phyloP scores from a whole-genome alignment of 2,113 vertebrate genomes.

The Carassius gibelio region DNA sequence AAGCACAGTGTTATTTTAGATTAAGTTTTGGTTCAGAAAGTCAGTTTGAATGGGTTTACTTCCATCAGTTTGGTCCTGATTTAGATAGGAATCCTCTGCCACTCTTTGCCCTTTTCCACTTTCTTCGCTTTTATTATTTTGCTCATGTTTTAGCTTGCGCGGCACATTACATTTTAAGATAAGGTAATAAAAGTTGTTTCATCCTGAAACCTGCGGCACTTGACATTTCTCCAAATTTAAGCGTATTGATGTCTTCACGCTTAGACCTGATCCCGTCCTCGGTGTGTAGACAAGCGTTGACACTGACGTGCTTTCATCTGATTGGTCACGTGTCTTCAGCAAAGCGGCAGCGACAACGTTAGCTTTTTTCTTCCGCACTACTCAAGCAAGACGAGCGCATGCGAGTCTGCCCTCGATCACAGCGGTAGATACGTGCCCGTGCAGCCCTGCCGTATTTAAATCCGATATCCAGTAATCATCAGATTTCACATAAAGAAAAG shows the following conservation, averaged over 20 bases:
- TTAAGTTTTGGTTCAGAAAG: conserved; percentile 1
- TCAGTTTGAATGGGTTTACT: neutral
- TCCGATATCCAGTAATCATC: conserved; percentile 71
- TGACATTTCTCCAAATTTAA: conserved; percentile 71
- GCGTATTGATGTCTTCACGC: conserved; percentile 69
- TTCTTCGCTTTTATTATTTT: conserved; percentile 24
- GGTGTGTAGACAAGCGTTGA: conserved; percentile 70
- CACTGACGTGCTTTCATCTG: conserved; percentile 72
- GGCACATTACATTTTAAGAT: conserved; percentile 70
- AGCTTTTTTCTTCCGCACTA: conserved; percentile 31
- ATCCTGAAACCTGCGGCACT: conserved; percentile 66
- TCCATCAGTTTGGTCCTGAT: neutral
- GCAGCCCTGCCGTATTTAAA: conserved; percentile 56
- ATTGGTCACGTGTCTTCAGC: conserved; percentile 73
- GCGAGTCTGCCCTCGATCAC: conserved; percentile 61
- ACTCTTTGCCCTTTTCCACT: conserved; percentile 28
- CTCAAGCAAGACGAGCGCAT: conserved; percentile 57
- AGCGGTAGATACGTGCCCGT: conserved; percentile 60
- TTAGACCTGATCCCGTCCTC: conserved; percentile 70
- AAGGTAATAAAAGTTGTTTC: conserved; percentile 72
- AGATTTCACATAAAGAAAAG: conserved; percentile 76
- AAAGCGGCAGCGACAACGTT: conserved; percentile 70
- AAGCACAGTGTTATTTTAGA: conserved; percentile 24
- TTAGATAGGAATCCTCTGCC: neutral
- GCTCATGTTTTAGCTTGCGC: conserved; percentile 22